Evolutionary conservation across 2,113 vertebrate genomes (phyloP).

Genomic region (Baryphthengus martii): DNA sequence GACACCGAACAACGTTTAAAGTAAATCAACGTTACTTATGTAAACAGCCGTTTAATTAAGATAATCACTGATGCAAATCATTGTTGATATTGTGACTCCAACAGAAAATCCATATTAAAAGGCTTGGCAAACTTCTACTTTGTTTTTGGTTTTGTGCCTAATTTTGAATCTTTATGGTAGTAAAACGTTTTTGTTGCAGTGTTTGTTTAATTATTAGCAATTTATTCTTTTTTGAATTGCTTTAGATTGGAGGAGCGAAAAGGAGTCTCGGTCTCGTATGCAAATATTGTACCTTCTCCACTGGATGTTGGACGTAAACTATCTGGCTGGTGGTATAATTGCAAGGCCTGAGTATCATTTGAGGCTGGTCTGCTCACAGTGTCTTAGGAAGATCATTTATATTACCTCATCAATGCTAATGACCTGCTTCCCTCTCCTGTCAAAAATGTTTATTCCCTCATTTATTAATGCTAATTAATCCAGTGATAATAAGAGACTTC

Average conservation of each 20-base stretch:
- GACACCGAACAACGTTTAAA: conserved; percentile 30
- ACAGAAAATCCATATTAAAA: conserved; percentile 40
- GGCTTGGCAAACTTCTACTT: background rate
- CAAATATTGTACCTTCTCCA: background rate
- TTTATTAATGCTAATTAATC: conserved; percentile 66
- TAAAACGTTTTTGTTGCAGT: background rate
- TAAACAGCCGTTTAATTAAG: conserved; percentile 69
- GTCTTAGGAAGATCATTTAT: conserved; percentile 16
- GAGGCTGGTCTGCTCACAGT: background rate
- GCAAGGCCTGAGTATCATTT: conserved; percentile 6
- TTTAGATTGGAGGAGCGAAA: background rate
- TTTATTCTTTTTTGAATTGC: conserved; percentile 15
- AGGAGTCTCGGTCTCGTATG: background rate
- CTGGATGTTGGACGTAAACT: background rate
- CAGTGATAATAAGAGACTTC: conserved; percentile 15
- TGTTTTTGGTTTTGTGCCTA: background rate
- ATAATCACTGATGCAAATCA: conserved; percentile 64
- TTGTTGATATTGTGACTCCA: conserved; percentile 39
- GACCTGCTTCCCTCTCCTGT: conserved; percentile 29
- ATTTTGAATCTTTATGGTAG: background rate
- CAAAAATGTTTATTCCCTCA: conserved; percentile 36
- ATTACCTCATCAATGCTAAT: conserved; percentile 23
- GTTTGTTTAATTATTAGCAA: background rate
- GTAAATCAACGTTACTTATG: conserved; percentile 56
- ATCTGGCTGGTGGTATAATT: conserved; percentile 12